phyloP scores from a whole-genome alignment of 2,888 invertebrate genomes.

The Lathronympha strigana region DNA sequence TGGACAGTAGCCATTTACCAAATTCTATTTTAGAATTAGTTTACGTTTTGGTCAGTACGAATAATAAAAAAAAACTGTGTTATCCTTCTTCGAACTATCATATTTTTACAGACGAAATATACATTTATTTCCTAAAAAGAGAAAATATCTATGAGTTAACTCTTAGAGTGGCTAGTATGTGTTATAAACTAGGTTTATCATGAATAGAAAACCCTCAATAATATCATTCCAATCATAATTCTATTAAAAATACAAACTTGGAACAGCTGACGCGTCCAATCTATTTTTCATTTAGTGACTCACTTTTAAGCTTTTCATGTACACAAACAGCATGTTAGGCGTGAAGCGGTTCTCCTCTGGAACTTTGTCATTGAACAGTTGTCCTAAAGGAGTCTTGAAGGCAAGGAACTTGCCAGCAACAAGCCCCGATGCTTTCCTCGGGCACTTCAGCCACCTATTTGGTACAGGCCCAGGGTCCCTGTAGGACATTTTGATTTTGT shows the following conservation, averaged over 20 bases:
- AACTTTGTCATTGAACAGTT: constrained; percentile 92
- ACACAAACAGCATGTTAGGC: constrained; percentile 93
- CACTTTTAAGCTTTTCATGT: constrained; percentile 91
- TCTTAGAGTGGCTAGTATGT: not conserved
- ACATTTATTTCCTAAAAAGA: not conserved
- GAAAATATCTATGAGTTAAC: not conserved
- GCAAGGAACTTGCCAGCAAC: constrained; percentile 94
- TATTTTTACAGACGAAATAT: not conserved
- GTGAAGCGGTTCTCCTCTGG: constrained; percentile 92
- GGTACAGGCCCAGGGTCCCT: constrained; percentile 88
- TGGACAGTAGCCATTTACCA: constrained; percentile 36
- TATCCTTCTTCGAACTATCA: too few species aligned
- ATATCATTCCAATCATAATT: not conserved
- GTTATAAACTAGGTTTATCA: not conserved
- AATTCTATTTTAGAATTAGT: constrained; percentile 28
- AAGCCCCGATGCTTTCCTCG: constrained; percentile 89
- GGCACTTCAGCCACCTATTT: constrained; percentile 94
- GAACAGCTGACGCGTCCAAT: constrained; percentile 36
- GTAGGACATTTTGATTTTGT: constrained; percentile 63
- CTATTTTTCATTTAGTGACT: constrained; percentile 47
- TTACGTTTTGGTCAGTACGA: not conserved
- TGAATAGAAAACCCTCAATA: not conserved
- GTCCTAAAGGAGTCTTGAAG: constrained; percentile 96
- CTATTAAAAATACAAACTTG: constrained; percentile 33
- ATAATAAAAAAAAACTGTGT: too few species aligned